These are phyloP conservation scores for Nudaria mundana DNA, from an alignment of 2,888 invertebrate species.

Conservation along the genomic window DNA sequence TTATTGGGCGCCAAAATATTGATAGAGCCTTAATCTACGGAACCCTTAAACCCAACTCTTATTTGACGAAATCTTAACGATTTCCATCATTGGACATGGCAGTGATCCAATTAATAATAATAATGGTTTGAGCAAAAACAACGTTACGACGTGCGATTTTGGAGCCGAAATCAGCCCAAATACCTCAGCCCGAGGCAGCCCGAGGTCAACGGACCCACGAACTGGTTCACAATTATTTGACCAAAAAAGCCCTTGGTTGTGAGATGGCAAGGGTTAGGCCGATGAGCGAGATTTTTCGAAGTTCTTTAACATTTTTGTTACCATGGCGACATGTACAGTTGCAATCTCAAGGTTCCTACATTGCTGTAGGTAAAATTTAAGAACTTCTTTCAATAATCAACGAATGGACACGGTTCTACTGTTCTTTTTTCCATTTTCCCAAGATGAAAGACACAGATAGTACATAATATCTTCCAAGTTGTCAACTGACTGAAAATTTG, in stretches of 20 bases:
- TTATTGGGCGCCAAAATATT: too few relatives aligned
- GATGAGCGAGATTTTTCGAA: constrained; percentile 38
- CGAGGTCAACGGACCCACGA: constrained; percentile 55
- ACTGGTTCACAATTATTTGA: constrained; percentile 70
- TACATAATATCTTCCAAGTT: too few relatives aligned
- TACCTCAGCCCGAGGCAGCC: constrained; percentile 53
- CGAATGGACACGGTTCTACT: too few relatives aligned
- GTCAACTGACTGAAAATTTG: too few relatives aligned
- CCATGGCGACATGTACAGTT: constrained; percentile 12
- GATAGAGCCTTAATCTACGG: constrained; percentile 38
- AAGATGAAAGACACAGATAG: too few relatives aligned
- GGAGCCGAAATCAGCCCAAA: constrained; percentile 69
- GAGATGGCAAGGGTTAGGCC: constrained; percentile 39
- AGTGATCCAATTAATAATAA: constrained; percentile 79
- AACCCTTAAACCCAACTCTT: constrained; percentile 32
- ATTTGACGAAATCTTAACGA: constrained; percentile 53
- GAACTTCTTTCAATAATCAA: too few relatives aligned
- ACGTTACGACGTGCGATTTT: constrained; percentile 71
- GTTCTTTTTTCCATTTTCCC: too few relatives aligned
- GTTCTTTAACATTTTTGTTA: constrained; percentile 43
- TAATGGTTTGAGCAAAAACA: constrained; percentile 67
- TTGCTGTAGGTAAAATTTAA: too few relatives aligned
- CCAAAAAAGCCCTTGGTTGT: constrained; percentile 65
- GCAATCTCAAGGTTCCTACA: neutral
- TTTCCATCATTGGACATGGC: constrained; percentile 54